Conservation (phyloP, 2,113 vertebrate species). For the Halcyon senegalensis region DNA sequence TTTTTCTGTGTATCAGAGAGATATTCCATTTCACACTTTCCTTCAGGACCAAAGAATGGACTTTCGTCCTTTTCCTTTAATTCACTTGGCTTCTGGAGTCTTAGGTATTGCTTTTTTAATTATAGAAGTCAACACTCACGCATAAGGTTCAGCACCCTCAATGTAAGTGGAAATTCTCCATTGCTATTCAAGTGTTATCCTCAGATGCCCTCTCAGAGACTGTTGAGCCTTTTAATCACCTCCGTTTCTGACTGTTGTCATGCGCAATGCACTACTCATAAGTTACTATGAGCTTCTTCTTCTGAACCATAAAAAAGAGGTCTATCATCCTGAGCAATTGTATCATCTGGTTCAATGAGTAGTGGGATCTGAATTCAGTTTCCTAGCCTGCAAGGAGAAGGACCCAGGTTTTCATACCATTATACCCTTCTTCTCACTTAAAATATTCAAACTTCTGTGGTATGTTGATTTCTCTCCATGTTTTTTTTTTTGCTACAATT, state of each 20-base stretch:
- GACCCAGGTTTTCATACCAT: neutral
- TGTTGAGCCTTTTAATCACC: neutral
- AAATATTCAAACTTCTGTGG: neutral
- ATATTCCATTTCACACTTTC: neutral
- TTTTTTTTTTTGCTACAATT: neutral
- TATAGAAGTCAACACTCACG: neutral
- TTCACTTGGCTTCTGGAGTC: neutral
- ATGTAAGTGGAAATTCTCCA: neutral
- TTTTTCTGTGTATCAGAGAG: neutral
- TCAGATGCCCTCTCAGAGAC: neutral
- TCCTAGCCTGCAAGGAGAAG: neutral
- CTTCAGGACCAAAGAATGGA: neutral
- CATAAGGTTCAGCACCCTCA: neutral
- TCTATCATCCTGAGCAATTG: neutral
- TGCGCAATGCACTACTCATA: neutral
- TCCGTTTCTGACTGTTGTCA: neutral
- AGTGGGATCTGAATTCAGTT: neutral
- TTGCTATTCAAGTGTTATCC: neutral
- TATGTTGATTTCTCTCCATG: neutral
- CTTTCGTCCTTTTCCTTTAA: neutral
- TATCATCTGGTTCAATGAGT: neutral
- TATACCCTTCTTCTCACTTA: neutral
- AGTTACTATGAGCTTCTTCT: neutral
- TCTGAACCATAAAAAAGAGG: neutral
- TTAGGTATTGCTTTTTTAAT: neutral